Percentiles rank a stretch among this genome's conserved stretches.
Evolutionary conservation across 2,113 vertebrate species (phyloP).

Genomic region (Mastomys natalensis): DNA sequence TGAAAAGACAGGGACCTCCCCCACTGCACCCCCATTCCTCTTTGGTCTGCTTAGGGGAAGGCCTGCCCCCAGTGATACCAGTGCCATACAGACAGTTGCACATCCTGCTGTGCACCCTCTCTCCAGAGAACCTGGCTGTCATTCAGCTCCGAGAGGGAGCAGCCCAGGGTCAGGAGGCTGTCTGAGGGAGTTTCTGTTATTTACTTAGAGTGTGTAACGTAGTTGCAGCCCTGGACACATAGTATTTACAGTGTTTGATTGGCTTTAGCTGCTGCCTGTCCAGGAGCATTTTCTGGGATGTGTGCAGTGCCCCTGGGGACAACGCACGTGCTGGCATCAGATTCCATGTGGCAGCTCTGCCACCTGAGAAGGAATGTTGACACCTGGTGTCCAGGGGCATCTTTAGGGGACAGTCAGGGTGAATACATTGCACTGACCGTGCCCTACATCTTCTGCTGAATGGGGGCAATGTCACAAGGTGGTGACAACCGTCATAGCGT

Average conservation of each 20-base stretch:
- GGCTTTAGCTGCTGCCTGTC: background rate
- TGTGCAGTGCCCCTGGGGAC: accelerated
- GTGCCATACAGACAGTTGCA: background rate
- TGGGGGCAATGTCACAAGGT: too few species aligned
- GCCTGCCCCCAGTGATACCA: background rate
- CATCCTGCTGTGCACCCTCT: background rate
- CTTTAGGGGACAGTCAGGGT: background rate
- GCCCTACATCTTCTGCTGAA: background rate
- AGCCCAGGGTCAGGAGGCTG: background rate
- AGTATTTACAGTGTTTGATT: background rate
- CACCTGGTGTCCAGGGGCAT: background rate
- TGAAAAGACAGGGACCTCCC: background rate
- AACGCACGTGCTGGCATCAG: accelerated
- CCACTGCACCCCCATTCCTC: background rate
- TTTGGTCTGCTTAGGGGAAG: background rate
- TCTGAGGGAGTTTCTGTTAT: background rate
- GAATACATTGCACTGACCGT: background rate
- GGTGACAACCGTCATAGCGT: accelerated
- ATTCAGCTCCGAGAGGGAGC: background rate
- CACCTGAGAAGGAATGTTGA: background rate
- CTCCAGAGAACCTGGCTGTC: background rate
- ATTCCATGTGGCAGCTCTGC: background rate
- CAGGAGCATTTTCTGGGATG: background rate
- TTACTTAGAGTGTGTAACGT: accelerated
- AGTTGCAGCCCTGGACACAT: accelerated